phyloP scores from a whole-genome alignment of 2,888 invertebrate genomes.

The Nomada ferruginata region DNA sequence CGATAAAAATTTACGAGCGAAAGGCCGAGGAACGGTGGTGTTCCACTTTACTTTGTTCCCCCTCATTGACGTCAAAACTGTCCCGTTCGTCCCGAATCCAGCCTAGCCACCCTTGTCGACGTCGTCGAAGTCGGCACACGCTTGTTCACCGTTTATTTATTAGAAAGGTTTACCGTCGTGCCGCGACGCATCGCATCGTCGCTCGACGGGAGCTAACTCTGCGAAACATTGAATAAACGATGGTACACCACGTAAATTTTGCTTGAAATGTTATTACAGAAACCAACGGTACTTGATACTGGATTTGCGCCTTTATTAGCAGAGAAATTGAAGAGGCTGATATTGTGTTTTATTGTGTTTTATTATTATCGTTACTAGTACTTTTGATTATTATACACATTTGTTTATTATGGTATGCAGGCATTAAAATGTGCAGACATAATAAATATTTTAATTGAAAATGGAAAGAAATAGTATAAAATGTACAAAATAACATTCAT shows the following conservation, averaged over 20 bases:
- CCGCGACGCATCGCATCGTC: background rate
- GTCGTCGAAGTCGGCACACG: background rate
- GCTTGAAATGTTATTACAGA: too few species aligned
- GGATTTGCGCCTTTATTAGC: too few species aligned
- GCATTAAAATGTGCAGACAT: too few species aligned
- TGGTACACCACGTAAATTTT: background rate
- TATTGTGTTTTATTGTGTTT: too few species aligned
- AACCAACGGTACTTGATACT: too few species aligned
- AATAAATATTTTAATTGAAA: too few species aligned
- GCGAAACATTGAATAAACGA: background rate
- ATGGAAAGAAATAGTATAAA: too few species aligned
- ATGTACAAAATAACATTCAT: too few species aligned
- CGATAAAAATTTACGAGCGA: constrained; percentile 59
- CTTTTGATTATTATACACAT: too few species aligned
- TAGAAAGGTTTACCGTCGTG: background rate
- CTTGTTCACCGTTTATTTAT: constrained; percentile 30
- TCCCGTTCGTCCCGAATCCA: constrained; percentile 33
- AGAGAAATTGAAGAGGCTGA: too few species aligned
- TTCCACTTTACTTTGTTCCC: constrained; percentile 42
- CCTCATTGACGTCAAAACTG: constrained; percentile 45
- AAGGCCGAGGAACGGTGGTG: constrained; percentile 32
- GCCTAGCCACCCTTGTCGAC: constrained; percentile 13
- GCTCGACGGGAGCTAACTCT: constrained; percentile 11
- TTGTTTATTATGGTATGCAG: too few species aligned
- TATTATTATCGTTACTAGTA: too few species aligned